phyloP scores from a whole-genome alignment of 2,888 invertebrate species.

The Zonitis immaculata region DNA sequence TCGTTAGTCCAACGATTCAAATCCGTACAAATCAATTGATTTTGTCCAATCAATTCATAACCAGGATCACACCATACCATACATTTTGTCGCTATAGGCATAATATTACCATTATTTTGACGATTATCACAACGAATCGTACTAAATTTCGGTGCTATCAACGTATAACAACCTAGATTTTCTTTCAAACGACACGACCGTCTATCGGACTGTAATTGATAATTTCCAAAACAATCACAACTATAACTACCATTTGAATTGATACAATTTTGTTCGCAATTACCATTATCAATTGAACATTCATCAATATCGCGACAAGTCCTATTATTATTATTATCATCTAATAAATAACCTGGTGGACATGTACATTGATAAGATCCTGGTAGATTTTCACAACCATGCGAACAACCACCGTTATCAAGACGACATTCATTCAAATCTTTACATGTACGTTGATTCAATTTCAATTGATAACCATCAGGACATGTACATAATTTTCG shows the following conservation, averaged over 20 bases:
- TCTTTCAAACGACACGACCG: conserved; percentile 27
- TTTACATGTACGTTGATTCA: conserved; percentile 47
- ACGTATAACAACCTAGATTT: conserved; percentile 32
- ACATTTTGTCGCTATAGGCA: conserved; percentile 48
- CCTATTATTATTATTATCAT: conserved; percentile 34
- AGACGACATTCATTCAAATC: conserved; percentile 57
- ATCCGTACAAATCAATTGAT: conserved; percentile 51
- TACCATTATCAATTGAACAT: conserved; percentile 42
- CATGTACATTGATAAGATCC: conserved; percentile 53
- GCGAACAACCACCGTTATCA: conserved; percentile 60
- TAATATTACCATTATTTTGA: conserved; percentile 19
- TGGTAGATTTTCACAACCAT: conserved; percentile 55
- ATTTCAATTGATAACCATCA: conserved; percentile 48
- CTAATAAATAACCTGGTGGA: conserved; percentile 46
- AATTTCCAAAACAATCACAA: conserved; percentile 52
- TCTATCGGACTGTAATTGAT: conserved; percentile 30
- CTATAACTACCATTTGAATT: conserved; percentile 51
- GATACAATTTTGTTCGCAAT: conserved; percentile 50
- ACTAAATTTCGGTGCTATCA: conserved; percentile 34
- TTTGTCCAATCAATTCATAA: conserved; percentile 53
- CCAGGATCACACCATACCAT: conserved; percentile 52
- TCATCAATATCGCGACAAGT: conserved; percentile 48
- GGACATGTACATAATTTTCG: conserved; percentile 54
- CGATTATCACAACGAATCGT: conserved; percentile 33
- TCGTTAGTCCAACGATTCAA: conserved; percentile 51